Percentiles rank a stretch among this genome's conserved stretches.
These are phyloP conservation scores for Choreutis nemorana DNA, from an alignment of 2,888 invertebrate species.

Conservation along the genomic window DNA sequence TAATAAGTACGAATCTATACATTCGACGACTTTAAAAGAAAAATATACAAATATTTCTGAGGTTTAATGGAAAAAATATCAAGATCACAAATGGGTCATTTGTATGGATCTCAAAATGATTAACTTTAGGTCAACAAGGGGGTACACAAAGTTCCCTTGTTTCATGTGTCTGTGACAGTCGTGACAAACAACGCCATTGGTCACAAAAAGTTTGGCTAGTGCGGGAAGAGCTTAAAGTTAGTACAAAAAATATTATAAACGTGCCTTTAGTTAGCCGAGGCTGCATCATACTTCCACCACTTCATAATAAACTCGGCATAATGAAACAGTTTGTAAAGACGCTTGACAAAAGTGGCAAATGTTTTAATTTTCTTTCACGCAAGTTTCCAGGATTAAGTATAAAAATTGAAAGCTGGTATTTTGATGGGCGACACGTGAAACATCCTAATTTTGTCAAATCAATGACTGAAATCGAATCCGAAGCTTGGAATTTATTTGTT, in stretches of 20 bases:
- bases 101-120: slow-evolving; percentile 10
- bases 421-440: slow-evolving; percentile 7
- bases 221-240: slow-evolving; percentile 3
- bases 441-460: slow-evolving; percentile 6
- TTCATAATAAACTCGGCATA: slow-evolving; percentile 10
- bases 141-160: slow-evolving; percentile 9
- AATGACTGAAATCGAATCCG: slow-evolving; percentile 6
- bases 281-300: slow-evolving; percentile 7
- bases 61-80: slow-evolving; percentile 7
- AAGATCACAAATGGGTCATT: slow-evolving; percentile 6
- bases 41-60: slow-evolving; percentile 5
- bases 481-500: slow-evolving; percentile 8
- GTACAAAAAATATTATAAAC: slow-evolving; percentile 7
- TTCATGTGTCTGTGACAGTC: slow-evolving; percentile 11
- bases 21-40: slow-evolving; percentile 6
- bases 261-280: slow-evolving; percentile 5
- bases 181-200: slow-evolving; percentile 8
- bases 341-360: slow-evolving; percentile 5
- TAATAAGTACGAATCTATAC: slow-evolving; percentile 8
- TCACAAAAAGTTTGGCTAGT: not conserved
- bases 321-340: slow-evolving; percentile 11
- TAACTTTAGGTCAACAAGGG: slow-evolving; percentile 10
- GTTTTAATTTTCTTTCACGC: slow-evolving; percentile 5
- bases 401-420: slow-evolving; percentile 9
- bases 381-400: slow-evolving; percentile 7